Base-by-base conservation (phyloP, 2,888 invertebrate genomes). In the Timema podura region DNA sequence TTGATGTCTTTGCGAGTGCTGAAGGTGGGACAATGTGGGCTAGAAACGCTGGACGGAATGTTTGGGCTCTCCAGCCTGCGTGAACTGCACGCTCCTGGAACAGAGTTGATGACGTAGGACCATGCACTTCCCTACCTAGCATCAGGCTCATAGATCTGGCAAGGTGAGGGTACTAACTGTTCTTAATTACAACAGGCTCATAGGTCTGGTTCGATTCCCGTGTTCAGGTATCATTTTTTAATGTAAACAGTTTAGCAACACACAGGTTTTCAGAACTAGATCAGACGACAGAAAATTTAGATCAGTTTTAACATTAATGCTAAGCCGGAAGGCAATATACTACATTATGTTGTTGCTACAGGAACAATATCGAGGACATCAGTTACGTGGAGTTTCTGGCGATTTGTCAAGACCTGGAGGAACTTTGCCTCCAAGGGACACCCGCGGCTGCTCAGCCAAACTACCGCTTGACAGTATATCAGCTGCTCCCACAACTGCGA, bases 41-140 rank as follows among this genome's bases (percentile, higher is more conserved):
- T 91, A 68, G 85, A 83, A 30, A 86, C 86, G 73, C 81, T 91
- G 73, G 91, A 91, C 76, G 90, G 90, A 8, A 85, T 89, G 7
- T 87, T 87, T 81, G 88, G 89, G 0, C 78, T 91, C 71, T 84
- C 86, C 5, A 83, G 83, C 45, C 77, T 91, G 16, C 83, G 85
- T 65, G 88, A 88, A 70, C 80, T 91, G 11, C 82, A 87, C 74
- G 90, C 89, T 0, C 83, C 86, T 61, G 85, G 65, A 91, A 91
- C 78, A 82, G 82, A 68, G 83, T 91, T 10, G 84, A 83, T 68
- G 87, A 89, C 71, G 80, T 89, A 64, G 86, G 87, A 59, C 86
- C 88, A 0, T 82, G 89, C 71, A 84, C 87, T 0, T 87, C 86
- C 30, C 79, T 91, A 45, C 73, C 79, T 0, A 74, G 82, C 49